phyloP scores from a whole-genome alignment of 53 echinoderm and acorn worm species.

The Holothuria scabra region DNA sequence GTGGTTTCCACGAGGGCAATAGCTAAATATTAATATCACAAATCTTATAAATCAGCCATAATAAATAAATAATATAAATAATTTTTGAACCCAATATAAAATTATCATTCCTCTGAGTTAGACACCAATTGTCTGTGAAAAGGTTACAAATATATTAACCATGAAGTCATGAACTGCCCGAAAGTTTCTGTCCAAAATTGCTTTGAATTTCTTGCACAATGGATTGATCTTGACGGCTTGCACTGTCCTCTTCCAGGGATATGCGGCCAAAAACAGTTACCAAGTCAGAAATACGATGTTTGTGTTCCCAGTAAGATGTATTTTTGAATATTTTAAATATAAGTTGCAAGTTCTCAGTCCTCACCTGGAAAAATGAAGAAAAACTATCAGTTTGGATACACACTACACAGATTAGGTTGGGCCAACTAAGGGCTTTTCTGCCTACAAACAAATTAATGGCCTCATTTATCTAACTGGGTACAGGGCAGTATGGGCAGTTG shows the following conservation, averaged over 20 bases:
- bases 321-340: conserved; percentile 78
- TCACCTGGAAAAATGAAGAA: conserved; percentile 57
- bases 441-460: too few species aligned
- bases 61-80: too few species aligned
- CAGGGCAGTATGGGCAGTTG: too few species aligned
- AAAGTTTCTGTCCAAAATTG: conserved; percentile 27
- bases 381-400: neutral
- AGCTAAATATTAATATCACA: too few species aligned
- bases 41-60: too few species aligned
- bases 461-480: too few species aligned
- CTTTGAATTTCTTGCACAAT: conserved; percentile 72
- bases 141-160: too few species aligned
- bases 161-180: neutral
- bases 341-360: conserved; percentile 85
- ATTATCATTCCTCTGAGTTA: too few species aligned
- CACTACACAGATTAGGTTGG: neutral
- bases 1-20: too few species aligned
- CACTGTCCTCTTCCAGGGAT: conserved; percentile 74
- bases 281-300: conserved; percentile 78
- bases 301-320: conserved; percentile 89
- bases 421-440: too few species aligned
- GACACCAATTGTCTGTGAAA: too few species aligned
- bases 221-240: conserved; percentile 77
- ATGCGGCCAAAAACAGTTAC: conserved; percentile 69
- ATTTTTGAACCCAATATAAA: too few species aligned